Evolutionary conservation across 1,140 invertebrate species (phyloP).

Genomic region (Aphelenchoides avenae): DNA sequence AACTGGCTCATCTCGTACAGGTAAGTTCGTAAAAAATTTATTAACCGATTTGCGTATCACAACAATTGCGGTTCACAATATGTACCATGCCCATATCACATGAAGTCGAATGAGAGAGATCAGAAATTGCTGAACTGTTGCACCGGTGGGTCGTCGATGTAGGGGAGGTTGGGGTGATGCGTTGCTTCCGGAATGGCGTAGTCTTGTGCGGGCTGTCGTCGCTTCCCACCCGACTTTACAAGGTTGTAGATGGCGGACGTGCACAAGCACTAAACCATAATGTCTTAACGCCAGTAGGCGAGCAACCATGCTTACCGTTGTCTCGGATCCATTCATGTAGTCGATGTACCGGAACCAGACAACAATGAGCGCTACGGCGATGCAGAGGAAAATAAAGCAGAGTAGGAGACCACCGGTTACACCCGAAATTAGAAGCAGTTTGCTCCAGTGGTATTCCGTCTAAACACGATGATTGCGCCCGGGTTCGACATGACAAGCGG

Average conservation of each 20-base stretch:
- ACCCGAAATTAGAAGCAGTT: conserved; percentile 37
- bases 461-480: too few relatives aligned
- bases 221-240: conserved; percentile 34
- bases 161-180: conserved; percentile 40
- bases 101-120: not conserved
- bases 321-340: conserved; percentile 50
- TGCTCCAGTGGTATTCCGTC: conserved; percentile 44
- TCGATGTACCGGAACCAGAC: conserved; percentile 56
- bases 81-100: not conserved
- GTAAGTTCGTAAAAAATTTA: conserved; percentile 22
- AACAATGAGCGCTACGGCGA: conserved; percentile 42
- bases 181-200: conserved; percentile 54
- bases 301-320: conserved; percentile 38
- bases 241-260: conserved; percentile 24
- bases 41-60: conserved; percentile 13
- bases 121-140: conserved; percentile 52
- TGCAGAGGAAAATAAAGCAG: conserved; percentile 36
- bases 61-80: conserved; percentile 17
- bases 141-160: conserved; percentile 48
- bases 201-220: conserved; percentile 9
- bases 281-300: too few relatives aligned
- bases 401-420: conserved; percentile 44
- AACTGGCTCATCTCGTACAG: conserved; percentile 99
- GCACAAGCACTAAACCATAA: conserved; percentile 45
- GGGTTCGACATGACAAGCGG: conserved; percentile 14